Percentiles rank a stretch among this genome's conserved stretches.
Conservation (phyloP, 2,113 vertebrate genomes). For the Aplodontia rufa region DNA sequence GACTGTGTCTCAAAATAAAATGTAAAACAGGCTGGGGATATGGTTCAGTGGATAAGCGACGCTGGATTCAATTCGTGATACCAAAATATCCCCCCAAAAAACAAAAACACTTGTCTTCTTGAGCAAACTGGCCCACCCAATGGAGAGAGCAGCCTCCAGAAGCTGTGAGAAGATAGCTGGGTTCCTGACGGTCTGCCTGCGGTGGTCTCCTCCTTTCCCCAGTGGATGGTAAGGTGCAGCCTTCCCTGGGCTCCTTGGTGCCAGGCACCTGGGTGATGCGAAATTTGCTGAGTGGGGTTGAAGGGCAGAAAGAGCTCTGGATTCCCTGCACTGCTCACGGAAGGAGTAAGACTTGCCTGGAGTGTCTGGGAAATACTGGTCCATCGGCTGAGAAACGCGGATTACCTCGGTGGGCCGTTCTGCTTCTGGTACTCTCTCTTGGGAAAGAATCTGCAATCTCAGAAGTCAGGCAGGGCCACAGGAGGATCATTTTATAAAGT, state of each 20-base stretch:
- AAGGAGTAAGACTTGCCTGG: not conserved
- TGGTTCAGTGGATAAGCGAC: too few species aligned
- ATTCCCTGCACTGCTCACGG: not conserved
- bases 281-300: not conserved
- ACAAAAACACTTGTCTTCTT: too few species aligned
- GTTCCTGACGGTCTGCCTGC: not conserved
- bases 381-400: not conserved
- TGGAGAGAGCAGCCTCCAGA: not conserved
- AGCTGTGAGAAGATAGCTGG: not conserved
- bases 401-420: not conserved
- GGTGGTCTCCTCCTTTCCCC: not conserved
- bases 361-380: not conserved
- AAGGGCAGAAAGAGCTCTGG: not conserved
- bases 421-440: not conserved
- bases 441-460: not conserved
- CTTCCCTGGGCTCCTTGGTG: not conserved
- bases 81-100: too few species aligned
- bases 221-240: not conserved
- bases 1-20: too few species aligned
- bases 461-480: not conserved
- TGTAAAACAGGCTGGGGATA: too few species aligned
- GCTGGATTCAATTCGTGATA: too few species aligned
- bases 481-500: not conserved
- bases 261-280: not conserved
- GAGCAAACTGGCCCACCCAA: not conserved